Evolutionary conservation across 2,888 invertebrate species (phyloP).

Genomic region (Cataglyphis albicans): DNA sequence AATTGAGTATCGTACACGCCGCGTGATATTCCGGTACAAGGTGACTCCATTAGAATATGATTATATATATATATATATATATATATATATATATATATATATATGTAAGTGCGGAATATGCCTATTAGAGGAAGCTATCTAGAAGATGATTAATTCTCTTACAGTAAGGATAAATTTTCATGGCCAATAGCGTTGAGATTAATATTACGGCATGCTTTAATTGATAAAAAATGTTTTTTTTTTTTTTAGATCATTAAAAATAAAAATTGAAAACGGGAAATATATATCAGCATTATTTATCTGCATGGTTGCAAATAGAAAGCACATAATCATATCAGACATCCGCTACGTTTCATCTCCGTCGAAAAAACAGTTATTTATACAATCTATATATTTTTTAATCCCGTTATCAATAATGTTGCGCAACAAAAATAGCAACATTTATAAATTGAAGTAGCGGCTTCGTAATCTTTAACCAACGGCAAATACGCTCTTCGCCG

Average conservation of each 20-base stretch:
- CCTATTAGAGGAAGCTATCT: slow-evolving; percentile 25
- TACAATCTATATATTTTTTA: not conserved
- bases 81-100: too few relatives aligned
- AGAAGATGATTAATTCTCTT: slow-evolving; percentile 29
- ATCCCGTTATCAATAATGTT: not conserved
- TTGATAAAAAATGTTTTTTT: not conserved
- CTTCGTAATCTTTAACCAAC: not conserved
- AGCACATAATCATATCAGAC: not conserved
- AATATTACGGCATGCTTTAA: not conserved
- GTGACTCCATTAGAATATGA: slow-evolving; percentile 47
- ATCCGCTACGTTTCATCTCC: not conserved
- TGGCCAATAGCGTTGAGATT: not conserved
- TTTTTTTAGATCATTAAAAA: not conserved
- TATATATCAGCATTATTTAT: not conserved
- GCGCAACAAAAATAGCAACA: not conserved
- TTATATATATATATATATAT: not conserved
- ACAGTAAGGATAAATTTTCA: slow-evolving; percentile 23
- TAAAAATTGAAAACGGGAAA: not conserved
- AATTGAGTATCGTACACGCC: slow-evolving; percentile 9
- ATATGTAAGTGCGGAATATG: slow-evolving; percentile 4
- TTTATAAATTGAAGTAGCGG: not conserved
- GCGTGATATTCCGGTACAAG: slow-evolving; percentile 36
- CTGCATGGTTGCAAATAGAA: too few relatives aligned
- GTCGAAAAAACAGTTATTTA: not conserved
- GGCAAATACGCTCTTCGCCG: not conserved